Evolutionary conservation across 35 echinoderm and acorn worm genomes (phyloP).

Genomic region (Acanthaster planci): DNA sequence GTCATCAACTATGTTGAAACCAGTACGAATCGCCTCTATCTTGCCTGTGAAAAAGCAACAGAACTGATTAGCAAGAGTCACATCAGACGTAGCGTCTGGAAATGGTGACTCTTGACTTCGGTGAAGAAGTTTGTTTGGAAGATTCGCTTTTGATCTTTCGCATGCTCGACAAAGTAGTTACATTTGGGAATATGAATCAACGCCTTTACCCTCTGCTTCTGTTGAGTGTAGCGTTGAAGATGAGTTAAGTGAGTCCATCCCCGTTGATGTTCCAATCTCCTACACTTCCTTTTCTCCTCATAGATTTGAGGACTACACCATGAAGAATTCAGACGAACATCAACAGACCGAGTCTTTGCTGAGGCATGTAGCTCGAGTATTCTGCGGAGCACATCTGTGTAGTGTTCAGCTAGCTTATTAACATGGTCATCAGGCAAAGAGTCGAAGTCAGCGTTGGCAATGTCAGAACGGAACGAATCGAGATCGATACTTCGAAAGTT

Average conservation of each 20-base stretch:
- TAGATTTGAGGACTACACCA: constrained; percentile 53
- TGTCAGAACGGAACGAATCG: constrained; percentile 1
- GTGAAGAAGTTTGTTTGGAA: not conserved
- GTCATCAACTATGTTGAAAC: not conserved
- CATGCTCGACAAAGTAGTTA: not conserved
- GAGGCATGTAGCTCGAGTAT: constrained; percentile 33
- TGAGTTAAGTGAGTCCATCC: not conserved
- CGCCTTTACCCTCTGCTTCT: not conserved
- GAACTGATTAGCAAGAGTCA: not conserved
- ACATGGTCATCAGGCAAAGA: not conserved
- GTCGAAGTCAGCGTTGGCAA: not conserved
- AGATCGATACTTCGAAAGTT: constrained; percentile 19
- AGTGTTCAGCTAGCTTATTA: not conserved
- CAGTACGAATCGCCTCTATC: not conserved
- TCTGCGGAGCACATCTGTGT: not conserved
- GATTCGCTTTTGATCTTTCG: constrained; percentile 5
- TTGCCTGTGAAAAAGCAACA: not conserved
- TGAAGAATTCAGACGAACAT: constrained; percentile 40
- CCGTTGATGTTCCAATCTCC: constrained; percentile 45
- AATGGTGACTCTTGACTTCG: not conserved
- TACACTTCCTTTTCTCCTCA: constrained; percentile 31
- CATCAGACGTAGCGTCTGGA: not conserved
- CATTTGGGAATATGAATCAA: not conserved
- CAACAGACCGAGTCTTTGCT: constrained; percentile 33
- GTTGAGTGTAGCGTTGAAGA: constrained; percentile 1